Conservation (phyloP, 1,140 invertebrate species). For the Drosophila asahinai region DNA sequence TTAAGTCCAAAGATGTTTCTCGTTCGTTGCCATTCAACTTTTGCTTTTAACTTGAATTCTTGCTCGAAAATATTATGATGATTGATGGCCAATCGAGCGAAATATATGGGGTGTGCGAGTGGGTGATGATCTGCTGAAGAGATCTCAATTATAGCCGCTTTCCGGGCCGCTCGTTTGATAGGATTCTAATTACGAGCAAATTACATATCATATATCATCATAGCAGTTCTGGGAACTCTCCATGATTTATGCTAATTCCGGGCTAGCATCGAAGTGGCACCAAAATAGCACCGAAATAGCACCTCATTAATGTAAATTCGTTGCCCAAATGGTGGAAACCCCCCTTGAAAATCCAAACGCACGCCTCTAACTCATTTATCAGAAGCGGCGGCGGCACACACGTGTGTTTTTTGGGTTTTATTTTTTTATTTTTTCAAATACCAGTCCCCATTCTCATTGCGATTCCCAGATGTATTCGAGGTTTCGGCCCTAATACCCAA, state of each 20-base stretch:
- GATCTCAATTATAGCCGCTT: conserved; percentile 67
- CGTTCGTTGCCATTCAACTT: conserved; percentile 56
- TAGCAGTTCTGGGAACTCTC: conserved; percentile 23
- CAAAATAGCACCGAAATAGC: conserved; percentile 22
- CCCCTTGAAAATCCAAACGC: not conserved
- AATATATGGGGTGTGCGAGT: conserved; percentile 16
- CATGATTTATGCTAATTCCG: conserved; percentile 57
- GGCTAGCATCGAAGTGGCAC: conserved; percentile 2
- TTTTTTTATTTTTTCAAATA: not conserved
- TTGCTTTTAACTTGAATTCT: conserved; percentile 65
- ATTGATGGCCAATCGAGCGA: conserved; percentile 59
- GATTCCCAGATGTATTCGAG: conserved; percentile 23
- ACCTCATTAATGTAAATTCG: conserved; percentile 45
- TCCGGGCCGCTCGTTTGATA: conserved; percentile 20
- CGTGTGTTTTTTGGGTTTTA: conserved; percentile 12
- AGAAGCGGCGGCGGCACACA: conserved; percentile 26
- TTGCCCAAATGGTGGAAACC: conserved; percentile 16
- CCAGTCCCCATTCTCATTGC: conserved; percentile 22
- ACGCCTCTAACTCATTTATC: conserved; percentile 49
- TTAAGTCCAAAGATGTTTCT: conserved; percentile 66
- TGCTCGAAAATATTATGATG: conserved; percentile 14
- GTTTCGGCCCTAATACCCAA: conserved; percentile 18
- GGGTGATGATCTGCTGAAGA: conserved; percentile 53
- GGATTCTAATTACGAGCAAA: conserved; percentile 47
- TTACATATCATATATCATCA: conserved; percentile 54